Conservation (phyloP, 2,113 vertebrate species). For the Polypterus bichir region DNA sequence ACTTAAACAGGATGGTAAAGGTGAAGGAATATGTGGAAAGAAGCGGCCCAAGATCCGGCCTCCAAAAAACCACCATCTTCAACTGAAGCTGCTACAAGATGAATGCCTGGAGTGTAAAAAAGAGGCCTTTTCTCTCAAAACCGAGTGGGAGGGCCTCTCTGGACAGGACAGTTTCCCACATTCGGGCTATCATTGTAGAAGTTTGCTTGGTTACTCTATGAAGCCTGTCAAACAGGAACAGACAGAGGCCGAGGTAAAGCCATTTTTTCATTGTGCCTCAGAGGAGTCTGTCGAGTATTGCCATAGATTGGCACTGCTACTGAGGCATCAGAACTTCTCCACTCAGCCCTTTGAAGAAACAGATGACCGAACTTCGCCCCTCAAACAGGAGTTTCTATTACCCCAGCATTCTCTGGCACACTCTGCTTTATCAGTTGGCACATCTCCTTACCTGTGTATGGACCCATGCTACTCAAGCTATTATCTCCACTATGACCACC, state of each 20-base stretch:
- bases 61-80: conserved; percentile 31
- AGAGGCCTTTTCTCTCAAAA: conserved; percentile 38
- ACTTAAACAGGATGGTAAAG: conserved; percentile 40
- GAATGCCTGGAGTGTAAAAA: conserved; percentile 66
- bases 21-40: conserved; percentile 30
- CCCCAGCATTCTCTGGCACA: conserved; percentile 36
- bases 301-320: conserved; percentile 78
- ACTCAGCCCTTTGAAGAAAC: conserved; percentile 27
- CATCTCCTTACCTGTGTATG: conserved; percentile 56
- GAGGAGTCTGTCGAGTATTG: conserved; percentile 66
- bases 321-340: conserved; percentile 49
- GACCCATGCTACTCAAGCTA: conserved; percentile 62
- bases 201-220: conserved; percentile 40
- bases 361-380: conserved; percentile 35
- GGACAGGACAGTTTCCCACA: conserved; percentile 33
- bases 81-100: conserved; percentile 35
- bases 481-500: conserved; percentile 53
- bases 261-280: conserved; percentile 60
- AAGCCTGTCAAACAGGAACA: conserved; percentile 56
- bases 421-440: conserved; percentile 40
- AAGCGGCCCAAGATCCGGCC: conserved; percentile 35
- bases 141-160: conserved; percentile 40
- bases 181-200: conserved; percentile 32
- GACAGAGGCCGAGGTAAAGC: conserved; percentile 48
- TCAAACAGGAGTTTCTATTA: conserved; percentile 71